Evolutionary conservation across 2,888 invertebrate species (phyloP).

Genomic region (Pyrrhopygopsis socrates): DNA sequence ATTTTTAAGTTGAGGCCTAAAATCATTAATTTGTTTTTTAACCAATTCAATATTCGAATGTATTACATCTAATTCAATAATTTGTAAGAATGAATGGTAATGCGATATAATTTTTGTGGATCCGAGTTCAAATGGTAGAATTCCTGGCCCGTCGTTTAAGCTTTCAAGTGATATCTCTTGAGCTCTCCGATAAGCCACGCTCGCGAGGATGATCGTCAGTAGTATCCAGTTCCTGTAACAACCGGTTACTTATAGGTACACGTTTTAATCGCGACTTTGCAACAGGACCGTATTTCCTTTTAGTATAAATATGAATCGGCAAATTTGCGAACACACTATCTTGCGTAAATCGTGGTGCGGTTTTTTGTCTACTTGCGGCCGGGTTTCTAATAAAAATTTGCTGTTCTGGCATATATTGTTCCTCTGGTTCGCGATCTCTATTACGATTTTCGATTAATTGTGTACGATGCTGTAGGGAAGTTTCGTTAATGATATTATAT

Average conservation of each 20-base stretch:
- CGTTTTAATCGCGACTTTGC: constrained; percentile 52
- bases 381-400: constrained; percentile 47
- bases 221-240: constrained; percentile 57
- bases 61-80: constrained; percentile 56
- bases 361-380: constrained; percentile 33
- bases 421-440: constrained; percentile 40
- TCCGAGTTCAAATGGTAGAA: constrained; percentile 67
- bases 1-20: not conserved
- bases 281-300: constrained; percentile 41
- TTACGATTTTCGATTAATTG: constrained; percentile 21
- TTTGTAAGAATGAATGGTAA: constrained; percentile 70
- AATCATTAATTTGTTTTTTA: not conserved
- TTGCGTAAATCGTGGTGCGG: constrained; percentile 31
- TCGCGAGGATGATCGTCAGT: constrained; percentile 9
- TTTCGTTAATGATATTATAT: constrained; percentile 55
- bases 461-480: not conserved
- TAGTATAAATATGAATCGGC: constrained; percentile 49
- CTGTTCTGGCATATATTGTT: constrained; percentile 45
- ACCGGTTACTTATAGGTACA: constrained; percentile 37
- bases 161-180: constrained; percentile 60
- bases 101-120: constrained; percentile 48
- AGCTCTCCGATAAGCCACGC: not conserved
- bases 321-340: constrained; percentile 39
- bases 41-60: constrained; percentile 15
- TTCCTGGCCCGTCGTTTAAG: constrained; percentile 59